Conservation (phyloP, 2,113 vertebrate species). For the Ctenomys sociabilis region DNA sequence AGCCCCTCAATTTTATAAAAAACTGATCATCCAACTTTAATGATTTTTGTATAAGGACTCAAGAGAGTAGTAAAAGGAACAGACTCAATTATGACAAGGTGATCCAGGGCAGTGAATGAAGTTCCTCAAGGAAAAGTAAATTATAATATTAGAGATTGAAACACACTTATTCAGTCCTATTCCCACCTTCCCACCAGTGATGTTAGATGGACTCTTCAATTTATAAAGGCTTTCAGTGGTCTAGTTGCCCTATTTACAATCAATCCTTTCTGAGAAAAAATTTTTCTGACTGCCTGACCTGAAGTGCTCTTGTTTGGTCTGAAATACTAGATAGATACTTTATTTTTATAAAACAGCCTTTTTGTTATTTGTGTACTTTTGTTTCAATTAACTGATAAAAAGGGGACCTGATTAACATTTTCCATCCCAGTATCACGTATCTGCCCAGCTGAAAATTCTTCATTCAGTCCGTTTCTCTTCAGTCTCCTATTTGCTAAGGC, state of each 20-base stretch:
- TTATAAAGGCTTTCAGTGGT: constrained; percentile 81
- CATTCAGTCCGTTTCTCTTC: constrained; percentile 87
- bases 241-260: constrained; percentile 72
- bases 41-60: constrained; percentile 87
- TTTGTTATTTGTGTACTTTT: constrained; percentile 85
- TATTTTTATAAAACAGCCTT: constrained; percentile 86
- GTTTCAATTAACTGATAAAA: constrained; percentile 85
- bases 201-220: constrained; percentile 82
- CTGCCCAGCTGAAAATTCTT: constrained; percentile 95
- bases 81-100: constrained; percentile 87
- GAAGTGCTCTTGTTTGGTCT: constrained; percentile 81
- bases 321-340: constrained; percentile 82
- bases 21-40: constrained; percentile 88
- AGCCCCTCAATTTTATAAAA: no score
- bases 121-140: constrained; percentile 86
- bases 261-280: constrained; percentile 80
- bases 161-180: constrained; percentile 83
- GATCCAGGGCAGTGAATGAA: constrained; percentile 86
- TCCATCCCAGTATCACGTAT: constrained; percentile 84
- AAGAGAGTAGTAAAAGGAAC: constrained; percentile 87
- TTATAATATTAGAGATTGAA: constrained; percentile 90
- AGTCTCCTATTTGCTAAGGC: constrained; percentile 96
- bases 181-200: constrained; percentile 80
- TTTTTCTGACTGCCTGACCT: constrained; percentile 72
- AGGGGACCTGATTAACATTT: constrained; percentile 84